Base-by-base conservation (phyloP, 2,888 invertebrate species). In the Drosophila pseudotalamancana region DNA sequence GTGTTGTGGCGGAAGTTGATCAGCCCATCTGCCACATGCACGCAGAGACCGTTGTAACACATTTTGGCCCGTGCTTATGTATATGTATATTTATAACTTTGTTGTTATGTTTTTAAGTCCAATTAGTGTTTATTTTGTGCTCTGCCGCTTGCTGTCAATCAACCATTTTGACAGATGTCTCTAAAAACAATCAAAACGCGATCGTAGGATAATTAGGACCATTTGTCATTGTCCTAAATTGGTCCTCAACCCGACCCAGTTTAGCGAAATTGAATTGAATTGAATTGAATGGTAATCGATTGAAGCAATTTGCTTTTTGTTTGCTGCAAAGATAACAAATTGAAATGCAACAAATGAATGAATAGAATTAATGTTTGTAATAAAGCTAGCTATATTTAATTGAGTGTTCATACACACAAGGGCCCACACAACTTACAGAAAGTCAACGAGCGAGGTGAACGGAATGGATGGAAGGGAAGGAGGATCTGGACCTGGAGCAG, bases 81-180 rank as follows among this genome's bases (percentile, higher is more conserved):
- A 23, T 48, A n/a, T 48, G 6, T 64, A 29, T 51, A 39, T 50
- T 31, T 31, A 40, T 9, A 12, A 27, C 34, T 73, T 84, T 79
- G 85, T 79, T 87, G 85, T 81, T 79, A 85, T 79, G 61, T 79
- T 84, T 79, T 85, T 84, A 79, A 87, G 82, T 60, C 42, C 40
- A 78, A 54, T 51, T 76, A 71, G 78, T 51, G 49, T 76, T 65
- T 77, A 66, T 51, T 80, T 53, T 57, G 32, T 42, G 34, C 40
- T 34, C 40, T 34, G 42, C 14, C 54, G 46, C 39, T 43, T 69
- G 56, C 53, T 39, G 48, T 34, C 16, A 21, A 25, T 63, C 46
- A 51, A 51, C 19, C 45, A 51, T 48, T 34, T 27, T 27, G 48
- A 27, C 25, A 43, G 43, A 18, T 35, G 61, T 37, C 48, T 70